These are phyloP conservation scores for Hemibagrus guttatus DNA, from an alignment of 2,797 vertebrate species.

Conservation along the genomic window DNA sequence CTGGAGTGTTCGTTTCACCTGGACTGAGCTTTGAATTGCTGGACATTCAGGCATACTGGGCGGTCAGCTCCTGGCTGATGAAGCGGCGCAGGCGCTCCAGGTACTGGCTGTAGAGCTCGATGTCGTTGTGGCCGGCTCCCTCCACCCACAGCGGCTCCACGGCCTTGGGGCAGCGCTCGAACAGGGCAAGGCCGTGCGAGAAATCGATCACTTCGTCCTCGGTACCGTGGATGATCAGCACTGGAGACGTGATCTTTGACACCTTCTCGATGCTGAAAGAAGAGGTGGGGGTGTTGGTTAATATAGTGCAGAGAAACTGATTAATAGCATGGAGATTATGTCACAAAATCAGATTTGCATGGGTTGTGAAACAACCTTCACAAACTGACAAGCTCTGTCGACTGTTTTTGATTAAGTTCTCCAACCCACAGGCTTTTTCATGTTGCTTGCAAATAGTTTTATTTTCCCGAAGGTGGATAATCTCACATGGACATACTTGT, in stretches of 20 bases:
- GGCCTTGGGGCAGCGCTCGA: constrained; percentile 94
- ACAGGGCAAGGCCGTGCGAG: constrained; percentile 94
- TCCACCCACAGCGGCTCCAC: constrained; percentile 99
- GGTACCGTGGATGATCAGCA: constrained; percentile 97
- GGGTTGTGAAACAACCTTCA: neutral
- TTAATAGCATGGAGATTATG: neutral
- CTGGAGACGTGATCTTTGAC: constrained; percentile 95
- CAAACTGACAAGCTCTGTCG: neutral
- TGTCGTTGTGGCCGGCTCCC: constrained; percentile 97
- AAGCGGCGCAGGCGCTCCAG: constrained; percentile 95
- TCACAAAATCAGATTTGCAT: neutral
- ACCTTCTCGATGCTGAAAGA: constrained; percentile 92
- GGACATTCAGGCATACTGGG: constrained; percentile 39
- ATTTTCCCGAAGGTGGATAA: neutral
- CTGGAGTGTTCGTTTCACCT: constrained; percentile 13
- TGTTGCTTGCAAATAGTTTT: neutral
- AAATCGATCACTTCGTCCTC: constrained; percentile 99
- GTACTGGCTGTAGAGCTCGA: constrained; percentile 99
- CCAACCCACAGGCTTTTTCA: neutral
- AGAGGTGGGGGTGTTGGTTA: neutral
- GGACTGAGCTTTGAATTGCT: neutral
- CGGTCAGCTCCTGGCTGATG: constrained; percentile 93
- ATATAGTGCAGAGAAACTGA: neutral
- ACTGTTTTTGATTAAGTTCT: neutral
- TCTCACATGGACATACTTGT: neutral